phyloP scores from a whole-genome alignment of 2,113 vertebrate species.

The Salvelinus fontinalis region DNA sequence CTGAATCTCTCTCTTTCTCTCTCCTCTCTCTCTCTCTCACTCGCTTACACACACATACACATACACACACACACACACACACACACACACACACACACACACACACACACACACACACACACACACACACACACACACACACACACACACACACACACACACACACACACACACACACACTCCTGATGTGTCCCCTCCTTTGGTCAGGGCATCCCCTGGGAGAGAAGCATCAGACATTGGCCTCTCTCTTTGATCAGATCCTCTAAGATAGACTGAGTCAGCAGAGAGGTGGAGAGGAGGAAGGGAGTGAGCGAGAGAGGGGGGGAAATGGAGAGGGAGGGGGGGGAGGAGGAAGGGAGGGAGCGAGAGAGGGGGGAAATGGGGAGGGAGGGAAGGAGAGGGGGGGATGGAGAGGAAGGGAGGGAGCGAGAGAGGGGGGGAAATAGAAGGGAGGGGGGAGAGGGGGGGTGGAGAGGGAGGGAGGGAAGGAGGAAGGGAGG shows the following conservation, averaged over 20 bases:
- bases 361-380: accelerated
- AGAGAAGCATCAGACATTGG: neutral
- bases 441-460: neutral
- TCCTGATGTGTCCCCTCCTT: conserved; percentile 7
- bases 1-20: neutral
- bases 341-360: neutral
- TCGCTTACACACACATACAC: neutral
- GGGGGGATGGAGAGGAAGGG: neutral
- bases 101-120: conserved; percentile 20
- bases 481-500: neutral
- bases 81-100: conserved; percentile 3
- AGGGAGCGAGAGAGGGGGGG: neutral
- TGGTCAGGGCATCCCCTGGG: neutral
- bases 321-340: neutral
- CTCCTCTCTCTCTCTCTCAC: neutral
- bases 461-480: no score
- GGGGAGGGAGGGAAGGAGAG: neutral
- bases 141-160: neutral
- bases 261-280: neutral
- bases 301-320: neutral
- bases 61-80: conserved; percentile 6
- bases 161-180: neutral
- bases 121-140: conserved; percentile 10
- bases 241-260: conserved; percentile 18
- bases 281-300: neutral